Evolutionary conservation across 2,113 vertebrate species (phyloP).

Genomic region (Mus spicilegus): DNA sequence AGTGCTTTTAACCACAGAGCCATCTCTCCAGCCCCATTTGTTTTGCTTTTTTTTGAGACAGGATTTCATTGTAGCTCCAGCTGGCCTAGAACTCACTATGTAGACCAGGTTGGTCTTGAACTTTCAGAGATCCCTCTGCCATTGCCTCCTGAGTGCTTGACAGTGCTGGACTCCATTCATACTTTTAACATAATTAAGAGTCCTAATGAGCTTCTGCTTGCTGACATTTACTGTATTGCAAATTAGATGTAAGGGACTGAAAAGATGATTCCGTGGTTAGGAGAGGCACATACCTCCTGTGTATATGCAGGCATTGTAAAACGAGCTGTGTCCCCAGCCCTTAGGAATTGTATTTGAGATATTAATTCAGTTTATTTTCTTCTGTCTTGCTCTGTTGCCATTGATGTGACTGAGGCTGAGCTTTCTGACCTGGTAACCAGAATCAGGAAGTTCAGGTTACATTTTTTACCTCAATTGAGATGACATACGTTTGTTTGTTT

Average conservation of each 20-base stretch:
- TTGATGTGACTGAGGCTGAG: background rate
- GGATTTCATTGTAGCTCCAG: background rate
- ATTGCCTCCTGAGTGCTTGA: background rate
- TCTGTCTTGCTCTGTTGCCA: background rate
- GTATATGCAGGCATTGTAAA: too few relatives aligned
- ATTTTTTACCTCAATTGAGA: conserved; percentile 14
- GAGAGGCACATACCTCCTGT: background rate
- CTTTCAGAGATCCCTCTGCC: background rate
- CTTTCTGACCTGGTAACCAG: background rate
- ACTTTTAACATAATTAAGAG: background rate
- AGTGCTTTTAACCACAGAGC: too few relatives aligned
- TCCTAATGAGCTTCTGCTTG: background rate
- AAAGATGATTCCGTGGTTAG: background rate
- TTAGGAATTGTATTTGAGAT: background rate
- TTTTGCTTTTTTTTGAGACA: background rate
- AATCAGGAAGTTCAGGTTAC: conserved; percentile 31
- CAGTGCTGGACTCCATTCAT: background rate
- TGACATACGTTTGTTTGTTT: background rate
- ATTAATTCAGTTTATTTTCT: conserved; percentile 8
- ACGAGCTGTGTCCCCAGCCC: too few relatives aligned
- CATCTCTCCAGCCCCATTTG: too few relatives aligned
- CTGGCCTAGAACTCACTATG: background rate
- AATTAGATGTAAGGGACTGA: background rate
- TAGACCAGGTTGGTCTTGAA: background rate
- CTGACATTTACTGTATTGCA: conserved; percentile 26